Percentiles rank a stretch among this genome's conserved stretches.
Evolutionary conservation across 2,797 vertebrate genomes (phyloP).

Genomic region (Clarias fuscus): DNA sequence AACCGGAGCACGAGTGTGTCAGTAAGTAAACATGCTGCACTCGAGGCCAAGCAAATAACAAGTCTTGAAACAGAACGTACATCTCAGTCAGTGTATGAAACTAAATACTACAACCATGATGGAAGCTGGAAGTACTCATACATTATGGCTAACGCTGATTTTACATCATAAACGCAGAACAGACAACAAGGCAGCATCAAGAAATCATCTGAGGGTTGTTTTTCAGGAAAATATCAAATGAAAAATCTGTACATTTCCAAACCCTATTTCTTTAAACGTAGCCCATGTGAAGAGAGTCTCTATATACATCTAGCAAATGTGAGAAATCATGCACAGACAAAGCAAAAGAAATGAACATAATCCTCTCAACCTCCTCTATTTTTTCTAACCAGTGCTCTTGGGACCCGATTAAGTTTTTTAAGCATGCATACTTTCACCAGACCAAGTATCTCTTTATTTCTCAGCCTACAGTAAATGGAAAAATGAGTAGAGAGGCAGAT

Average conservation of each 20-base stretch:
- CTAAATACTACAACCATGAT: not conserved
- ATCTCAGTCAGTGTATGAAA: conserved; percentile 28
- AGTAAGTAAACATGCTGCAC: conserved; percentile 68
- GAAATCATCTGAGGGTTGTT: not conserved
- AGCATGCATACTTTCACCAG: conserved; percentile 42
- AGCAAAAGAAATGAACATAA: conserved; percentile 1
- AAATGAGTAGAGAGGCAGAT: conserved; percentile 65
- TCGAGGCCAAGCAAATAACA: conserved; percentile 38
- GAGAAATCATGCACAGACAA: not conserved
- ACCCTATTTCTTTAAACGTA: not conserved
- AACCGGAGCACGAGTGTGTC: conserved; percentile 63
- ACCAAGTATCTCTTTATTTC: conserved; percentile 46
- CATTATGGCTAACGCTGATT: not conserved
- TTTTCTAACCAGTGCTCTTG: conserved; percentile 25
- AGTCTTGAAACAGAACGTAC: conserved; percentile 38
- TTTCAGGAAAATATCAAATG: not conserved
- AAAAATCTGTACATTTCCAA: not conserved
- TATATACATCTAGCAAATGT: not conserved
- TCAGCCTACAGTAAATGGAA: conserved; percentile 49
- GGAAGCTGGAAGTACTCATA: not conserved
- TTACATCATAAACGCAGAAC: not conserved
- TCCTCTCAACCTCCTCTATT: conserved; percentile 13
- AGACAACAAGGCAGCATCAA: not conserved
- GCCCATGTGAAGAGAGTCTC: too few relatives aligned
- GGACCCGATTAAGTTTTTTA: conserved; percentile 43